A percentile compares a stretch with the other conserved stretches of the same genome.
phyloP scores from a whole-genome alignment of 1,140 invertebrate genomes.

The Acromyrmex echinatior region DNA sequence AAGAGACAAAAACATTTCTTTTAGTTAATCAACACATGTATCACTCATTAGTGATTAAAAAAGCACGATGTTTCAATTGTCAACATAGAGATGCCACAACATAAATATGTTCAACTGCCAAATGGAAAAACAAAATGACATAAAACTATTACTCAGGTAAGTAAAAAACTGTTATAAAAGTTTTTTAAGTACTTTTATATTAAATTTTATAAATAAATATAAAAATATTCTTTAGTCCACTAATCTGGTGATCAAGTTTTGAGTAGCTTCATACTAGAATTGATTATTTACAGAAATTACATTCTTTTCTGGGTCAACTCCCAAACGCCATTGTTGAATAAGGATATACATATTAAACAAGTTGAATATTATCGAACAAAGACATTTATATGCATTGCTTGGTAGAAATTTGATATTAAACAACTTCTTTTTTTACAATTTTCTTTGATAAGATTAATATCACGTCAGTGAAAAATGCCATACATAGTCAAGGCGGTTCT shows the following conservation, averaged over 20 bases:
- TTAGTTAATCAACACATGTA: background rate
- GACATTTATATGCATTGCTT: background rate
- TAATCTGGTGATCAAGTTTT: background rate
- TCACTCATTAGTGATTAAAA: background rate
- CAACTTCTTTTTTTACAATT: background rate
- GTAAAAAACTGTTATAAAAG: background rate
- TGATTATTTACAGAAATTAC: slow-evolving; percentile 13
- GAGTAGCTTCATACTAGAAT: background rate
- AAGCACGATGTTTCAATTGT: background rate
- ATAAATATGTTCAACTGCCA: background rate
- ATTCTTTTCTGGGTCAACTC: background rate
- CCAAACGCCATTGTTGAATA: background rate
- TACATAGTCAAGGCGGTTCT: too few species aligned
- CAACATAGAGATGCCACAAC: background rate
- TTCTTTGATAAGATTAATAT: too few species aligned
- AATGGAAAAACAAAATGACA: slow-evolving; percentile 4
- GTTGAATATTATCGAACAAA: background rate
- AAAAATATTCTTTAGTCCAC: background rate
- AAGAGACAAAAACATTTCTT: background rate
- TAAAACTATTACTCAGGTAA: background rate
- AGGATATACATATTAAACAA: background rate
- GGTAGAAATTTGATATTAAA: background rate
- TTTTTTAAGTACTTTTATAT: background rate
- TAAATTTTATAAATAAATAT: too few species aligned
- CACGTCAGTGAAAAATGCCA: too few species aligned